These are phyloP conservation scores for Tanytarsus gracilentus DNA, from an alignment of 2,888 invertebrate genomes.

Conservation along the genomic window DNA sequence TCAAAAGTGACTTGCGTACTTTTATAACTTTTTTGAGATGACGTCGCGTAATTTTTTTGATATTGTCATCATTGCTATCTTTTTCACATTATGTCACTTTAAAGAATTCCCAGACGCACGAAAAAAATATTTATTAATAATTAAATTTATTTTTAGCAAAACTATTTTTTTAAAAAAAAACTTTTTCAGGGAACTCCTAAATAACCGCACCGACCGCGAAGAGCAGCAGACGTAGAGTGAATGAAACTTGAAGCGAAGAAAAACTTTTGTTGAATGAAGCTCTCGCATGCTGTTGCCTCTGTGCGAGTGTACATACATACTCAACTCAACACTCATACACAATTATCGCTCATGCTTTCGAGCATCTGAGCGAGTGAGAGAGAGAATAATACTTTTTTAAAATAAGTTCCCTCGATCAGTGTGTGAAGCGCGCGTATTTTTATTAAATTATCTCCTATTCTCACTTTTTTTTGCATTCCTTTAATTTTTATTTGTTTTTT, in stretches of 20 bases:
- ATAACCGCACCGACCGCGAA: conserved; percentile 28
- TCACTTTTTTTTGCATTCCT: background rate
- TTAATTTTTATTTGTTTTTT: background rate
- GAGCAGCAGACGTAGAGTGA: conserved; percentile 14
- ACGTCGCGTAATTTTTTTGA: too few species aligned
- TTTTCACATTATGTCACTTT: too few species aligned
- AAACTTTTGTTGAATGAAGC: conserved; percentile 12
- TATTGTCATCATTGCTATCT: too few species aligned
- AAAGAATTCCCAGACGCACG: background rate
- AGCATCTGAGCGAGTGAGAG: background rate
- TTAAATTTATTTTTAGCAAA: background rate
- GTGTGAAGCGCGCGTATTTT: too few species aligned
- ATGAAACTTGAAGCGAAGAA: conserved; percentile 22
- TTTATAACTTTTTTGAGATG: too few species aligned
- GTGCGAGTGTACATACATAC: background rate
- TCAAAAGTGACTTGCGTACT: too few species aligned
- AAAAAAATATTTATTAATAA: too few species aligned
- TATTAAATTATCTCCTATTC: too few species aligned
- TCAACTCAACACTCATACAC: conserved; percentile 13
- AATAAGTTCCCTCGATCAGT: too few species aligned
- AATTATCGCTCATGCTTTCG: background rate
- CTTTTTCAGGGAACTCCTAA: background rate
- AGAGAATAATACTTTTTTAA: background rate
- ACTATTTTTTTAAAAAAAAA: background rate
- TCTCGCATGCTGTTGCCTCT: conserved; percentile 7